Conservation (phyloP, 2,113 vertebrate species). For the Chiloscyllium plagiosum region DNA sequence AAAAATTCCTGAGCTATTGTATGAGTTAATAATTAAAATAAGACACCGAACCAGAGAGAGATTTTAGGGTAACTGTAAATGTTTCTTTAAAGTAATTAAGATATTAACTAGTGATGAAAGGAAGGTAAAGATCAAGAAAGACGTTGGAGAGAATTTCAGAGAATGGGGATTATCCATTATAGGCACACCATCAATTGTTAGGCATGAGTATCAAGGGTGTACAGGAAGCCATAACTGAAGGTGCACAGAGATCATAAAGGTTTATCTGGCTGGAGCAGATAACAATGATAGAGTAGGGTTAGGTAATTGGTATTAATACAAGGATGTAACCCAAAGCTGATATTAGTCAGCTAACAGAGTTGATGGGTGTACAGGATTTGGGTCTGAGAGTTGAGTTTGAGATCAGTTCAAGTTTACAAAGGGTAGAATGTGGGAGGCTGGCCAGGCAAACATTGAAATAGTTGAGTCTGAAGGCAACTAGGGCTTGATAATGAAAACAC, state of each 20-base stretch:
- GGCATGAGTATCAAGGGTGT: background rate
- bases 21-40: background rate
- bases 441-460: background rate
- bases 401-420: background rate
- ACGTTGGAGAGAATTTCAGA: background rate
- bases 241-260: too few relatives aligned
- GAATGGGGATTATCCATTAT: background rate
- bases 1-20: too few relatives aligned
- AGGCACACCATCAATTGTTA: background rate
- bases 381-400: background rate
- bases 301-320: background rate
- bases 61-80: background rate
- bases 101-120: background rate
- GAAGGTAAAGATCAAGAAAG: background rate
- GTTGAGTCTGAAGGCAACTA: background rate
- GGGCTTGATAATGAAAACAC: background rate
- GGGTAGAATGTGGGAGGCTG: background rate
- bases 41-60: background rate
- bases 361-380: background rate
- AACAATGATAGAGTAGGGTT: background rate
- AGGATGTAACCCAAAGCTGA: background rate
- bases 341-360: too few relatives aligned
- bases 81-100: background rate
- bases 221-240: too few relatives aligned
- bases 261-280: background rate